Percentiles rank a stretch among this genome's conserved stretches.
These are phyloP conservation scores for Scaptodrosophila latifasciaeformis DNA, from an alignment of 2,888 invertebrate species.

Conservation along the genomic window DNA sequence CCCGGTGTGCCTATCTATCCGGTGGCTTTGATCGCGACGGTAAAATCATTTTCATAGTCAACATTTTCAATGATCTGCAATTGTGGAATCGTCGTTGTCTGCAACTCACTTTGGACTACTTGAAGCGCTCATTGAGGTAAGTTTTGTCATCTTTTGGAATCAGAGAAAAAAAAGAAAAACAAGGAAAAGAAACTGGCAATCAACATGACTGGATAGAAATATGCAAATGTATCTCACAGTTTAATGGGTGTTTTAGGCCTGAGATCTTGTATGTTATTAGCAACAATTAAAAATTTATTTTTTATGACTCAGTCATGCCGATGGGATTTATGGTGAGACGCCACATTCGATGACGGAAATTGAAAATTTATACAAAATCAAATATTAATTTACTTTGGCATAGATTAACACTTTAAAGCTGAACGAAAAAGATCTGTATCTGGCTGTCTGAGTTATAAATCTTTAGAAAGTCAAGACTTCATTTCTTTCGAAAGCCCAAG, in stretches of 20 bases:
- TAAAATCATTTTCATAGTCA: constrained; percentile 79
- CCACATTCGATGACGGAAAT: too few species aligned
- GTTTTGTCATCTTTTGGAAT: constrained; percentile 25
- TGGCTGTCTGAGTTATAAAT: too few species aligned
- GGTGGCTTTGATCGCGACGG: constrained; percentile 82
- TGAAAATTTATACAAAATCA: too few species aligned
- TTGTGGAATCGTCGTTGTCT: constrained; percentile 75
- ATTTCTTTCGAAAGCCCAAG: too few species aligned
- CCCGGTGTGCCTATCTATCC: constrained; percentile 79
- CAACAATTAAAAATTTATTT: too few species aligned
- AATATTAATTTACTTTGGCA: too few species aligned
- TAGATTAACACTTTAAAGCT: too few species aligned
- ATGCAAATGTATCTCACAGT: background rate
- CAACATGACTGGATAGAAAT: background rate
- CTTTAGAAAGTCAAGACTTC: too few species aligned
- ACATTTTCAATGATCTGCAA: constrained; percentile 78
- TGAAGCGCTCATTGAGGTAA: constrained; percentile 74
- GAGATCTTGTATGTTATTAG: background rate
- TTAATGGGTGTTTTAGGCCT: background rate
- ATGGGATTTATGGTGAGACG: too few species aligned
- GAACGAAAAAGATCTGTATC: too few species aligned
- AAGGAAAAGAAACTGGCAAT: background rate
- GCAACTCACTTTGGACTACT: constrained; percentile 72
- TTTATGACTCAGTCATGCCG: too few species aligned
- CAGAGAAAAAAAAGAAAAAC: background rate